Evolutionary conservation across 92 coral and sea anemone genomes (phyloP).

Genomic region (Epizoanthus scotinus): DNA sequence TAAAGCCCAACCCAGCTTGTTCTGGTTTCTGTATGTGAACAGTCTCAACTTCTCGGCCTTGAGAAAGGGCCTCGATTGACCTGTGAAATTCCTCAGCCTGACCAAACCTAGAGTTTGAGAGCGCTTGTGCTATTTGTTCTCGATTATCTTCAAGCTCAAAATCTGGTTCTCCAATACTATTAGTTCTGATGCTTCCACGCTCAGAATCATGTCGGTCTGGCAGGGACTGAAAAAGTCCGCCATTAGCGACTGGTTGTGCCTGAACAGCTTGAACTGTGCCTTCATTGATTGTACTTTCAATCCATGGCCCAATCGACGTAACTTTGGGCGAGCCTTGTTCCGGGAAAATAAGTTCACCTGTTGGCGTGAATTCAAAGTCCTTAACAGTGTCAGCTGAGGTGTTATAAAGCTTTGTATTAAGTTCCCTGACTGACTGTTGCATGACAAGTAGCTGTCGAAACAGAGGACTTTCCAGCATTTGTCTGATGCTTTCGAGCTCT

Average conservation of each 20-base stretch:
- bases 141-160: constrained; percentile 63
- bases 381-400: constrained; percentile 65
- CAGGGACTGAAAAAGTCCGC: constrained; percentile 2
- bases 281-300: constrained; percentile 52
- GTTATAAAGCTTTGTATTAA: constrained; percentile 62
- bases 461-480: constrained; percentile 91
- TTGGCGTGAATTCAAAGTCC: constrained; percentile 92
- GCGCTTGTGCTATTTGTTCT: constrained; percentile 62
- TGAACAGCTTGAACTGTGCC: constrained; percentile 16
- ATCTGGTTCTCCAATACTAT: constrained; percentile 37
- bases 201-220: constrained; percentile 37
- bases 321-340: constrained; percentile 37
- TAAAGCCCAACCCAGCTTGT: constrained; percentile 91
- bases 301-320: constrained; percentile 44
- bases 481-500: constrained; percentile 82
- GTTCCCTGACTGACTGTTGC: constrained; percentile 87
- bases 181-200: background rate
- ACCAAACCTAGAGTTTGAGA: constrained; percentile 62
- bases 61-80: constrained; percentile 83
- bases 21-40: constrained; percentile 93
- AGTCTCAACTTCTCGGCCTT: constrained; percentile 89
- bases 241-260: constrained; percentile 17
- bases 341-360: constrained; percentile 88
- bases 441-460: constrained; percentile 83
- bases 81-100: constrained; percentile 66